Conservation (phyloP, 2,888 invertebrate genomes). For the Operophtera brumata region DNA sequence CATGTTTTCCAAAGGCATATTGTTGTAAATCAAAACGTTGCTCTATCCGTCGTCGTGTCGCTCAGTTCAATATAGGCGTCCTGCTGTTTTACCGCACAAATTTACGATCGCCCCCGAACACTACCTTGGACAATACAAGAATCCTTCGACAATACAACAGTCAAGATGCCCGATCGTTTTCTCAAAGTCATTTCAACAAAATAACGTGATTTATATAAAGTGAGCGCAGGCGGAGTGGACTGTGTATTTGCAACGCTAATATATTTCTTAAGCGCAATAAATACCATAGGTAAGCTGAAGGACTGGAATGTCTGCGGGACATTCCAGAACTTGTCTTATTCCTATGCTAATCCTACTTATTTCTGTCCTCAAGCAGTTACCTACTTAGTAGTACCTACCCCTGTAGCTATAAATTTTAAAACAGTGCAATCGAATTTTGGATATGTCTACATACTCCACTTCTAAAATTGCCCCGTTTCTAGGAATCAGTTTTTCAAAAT, state of each 20-base stretch:
- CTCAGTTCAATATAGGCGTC: constrained; percentile 61
- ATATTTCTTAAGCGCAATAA: constrained; percentile 35
- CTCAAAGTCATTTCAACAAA: constrained; percentile 76
- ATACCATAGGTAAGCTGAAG: constrained; percentile 30
- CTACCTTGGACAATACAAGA: constrained; percentile 51
- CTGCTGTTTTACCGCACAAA: constrained; percentile 76
- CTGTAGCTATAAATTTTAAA: too few species aligned
- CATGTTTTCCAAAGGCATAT: constrained; percentile 43
- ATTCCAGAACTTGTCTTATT: constrained; percentile 1
- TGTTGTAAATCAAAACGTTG: constrained; percentile 69
- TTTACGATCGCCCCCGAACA: constrained; percentile 76
- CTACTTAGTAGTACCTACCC: not conserved
- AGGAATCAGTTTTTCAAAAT: too few species aligned
- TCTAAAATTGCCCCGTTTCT: too few species aligned
- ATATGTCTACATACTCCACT: too few species aligned
- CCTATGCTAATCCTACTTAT: constrained; percentile 2
- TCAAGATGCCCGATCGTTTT: constrained; percentile 68
- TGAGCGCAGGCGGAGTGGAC: constrained; percentile 29
- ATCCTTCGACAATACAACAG: constrained; percentile 49
- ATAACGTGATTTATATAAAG: constrained; percentile 76
- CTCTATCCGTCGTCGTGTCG: constrained; percentile 69
- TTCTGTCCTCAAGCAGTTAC: not conserved
- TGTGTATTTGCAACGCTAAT: constrained; percentile 41
- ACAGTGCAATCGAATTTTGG: too few species aligned
- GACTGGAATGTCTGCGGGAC: constrained; percentile 7